These are phyloP conservation scores for Popillia japonica DNA, from an alignment of 1,140 invertebrate genomes.

Conservation along the genomic window DNA sequence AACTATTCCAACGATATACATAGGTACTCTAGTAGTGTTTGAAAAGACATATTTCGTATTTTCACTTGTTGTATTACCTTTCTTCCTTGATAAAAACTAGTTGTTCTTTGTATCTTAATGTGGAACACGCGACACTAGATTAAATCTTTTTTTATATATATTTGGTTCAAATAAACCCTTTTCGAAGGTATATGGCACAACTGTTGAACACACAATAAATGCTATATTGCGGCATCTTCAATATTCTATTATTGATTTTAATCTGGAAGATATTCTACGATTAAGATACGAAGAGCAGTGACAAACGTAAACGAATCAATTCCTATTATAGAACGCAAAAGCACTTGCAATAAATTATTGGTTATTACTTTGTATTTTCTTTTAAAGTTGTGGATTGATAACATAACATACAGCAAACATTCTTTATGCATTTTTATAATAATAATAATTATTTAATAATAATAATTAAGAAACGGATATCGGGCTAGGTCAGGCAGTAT, in stretches of 20 bases:
- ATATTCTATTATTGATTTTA: neutral
- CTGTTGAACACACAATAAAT: slow-evolving; percentile 12
- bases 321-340: too few relatives aligned
- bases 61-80: slow-evolving; percentile 11
- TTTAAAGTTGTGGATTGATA: slow-evolving; percentile 12
- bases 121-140: neutral
- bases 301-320: neutral
- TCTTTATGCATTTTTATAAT: slow-evolving; percentile 14
- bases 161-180: slow-evolving; percentile 6
- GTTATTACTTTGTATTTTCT: neutral
- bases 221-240: neutral
- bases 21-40: slow-evolving; percentile 60
- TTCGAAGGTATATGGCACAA: slow-evolving; percentile 17
- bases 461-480: slow-evolving; percentile 38
- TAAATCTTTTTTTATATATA: neutral
- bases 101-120: too few relatives aligned
- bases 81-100: neutral
- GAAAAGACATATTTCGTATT: slow-evolving; percentile 31
- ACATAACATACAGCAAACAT: slow-evolving; percentile 19
- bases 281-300: neutral
- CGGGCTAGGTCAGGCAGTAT: slow-evolving; percentile 41
- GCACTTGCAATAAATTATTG: neutral
- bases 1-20: slow-evolving; percentile 55
- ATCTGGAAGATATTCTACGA: neutral
- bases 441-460: slow-evolving; percentile 39